Evolutionary conservation across 2,888 invertebrate genomes (phyloP), one percentile per base, ranked within the genome.

Genomic region (Cephus sareptanus): DNA sequence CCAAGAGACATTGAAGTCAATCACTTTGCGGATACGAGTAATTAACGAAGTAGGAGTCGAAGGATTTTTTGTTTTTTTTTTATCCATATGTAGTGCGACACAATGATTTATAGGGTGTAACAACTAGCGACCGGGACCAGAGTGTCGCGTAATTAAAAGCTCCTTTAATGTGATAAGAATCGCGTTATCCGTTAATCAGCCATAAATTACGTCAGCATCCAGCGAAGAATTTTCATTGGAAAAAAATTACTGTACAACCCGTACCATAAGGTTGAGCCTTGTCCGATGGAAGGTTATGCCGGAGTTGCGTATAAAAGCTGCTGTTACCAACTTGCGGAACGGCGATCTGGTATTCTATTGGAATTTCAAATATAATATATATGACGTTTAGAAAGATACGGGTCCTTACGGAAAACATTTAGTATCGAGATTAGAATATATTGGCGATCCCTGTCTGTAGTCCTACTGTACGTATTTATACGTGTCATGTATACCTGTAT

Each of bases 291-390:
- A 56, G 56, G 56, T 56, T 56, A 56, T 6, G 56, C 23, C 56
- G 9, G 2, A 6, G 40, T 15, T 3, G 56, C 56, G 23, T 9
- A 9, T 23, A 23, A 56, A 23, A 9, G 23, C 56, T 23, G 23
- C 23, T 0, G 56, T 6, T 56, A 56, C 23, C 56, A 56, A 23
- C 56, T 56, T 56, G 23, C 56, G 56, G 56, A 56, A 74, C 77
- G 31, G 78, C 71, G 73, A 78, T 81, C 78, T 79, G 70, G 77
- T 78, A 73, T 77, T 73, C 75, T 77, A 80, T 82, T 77, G 79
- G 70, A 78, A 82, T 82, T 82, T 79, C 75, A 69, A 37, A 34
- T 71, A 71, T 76, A 77, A 34, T 71, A 75, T 78, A 34, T 78
- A 34, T 81, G 81, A 82, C 82, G 81, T 80, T 82, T 80, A 75